Evolutionary conservation across 2,888 invertebrate species (phyloP).

Genomic region (Lycophotia porphyrea): DNA sequence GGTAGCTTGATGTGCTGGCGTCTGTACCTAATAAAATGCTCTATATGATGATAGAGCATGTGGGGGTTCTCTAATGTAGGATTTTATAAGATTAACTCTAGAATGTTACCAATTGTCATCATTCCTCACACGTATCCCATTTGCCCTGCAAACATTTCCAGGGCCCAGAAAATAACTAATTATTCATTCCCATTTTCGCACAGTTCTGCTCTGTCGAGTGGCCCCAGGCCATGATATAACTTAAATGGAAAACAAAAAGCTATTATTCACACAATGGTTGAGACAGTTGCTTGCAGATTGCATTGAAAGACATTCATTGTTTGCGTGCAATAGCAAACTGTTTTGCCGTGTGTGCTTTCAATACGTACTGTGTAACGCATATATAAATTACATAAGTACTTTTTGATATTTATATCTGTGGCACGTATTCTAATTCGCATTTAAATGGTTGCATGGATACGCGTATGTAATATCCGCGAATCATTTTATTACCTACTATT

Average conservation of each 20-base stretch:
- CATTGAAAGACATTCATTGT: conserved; percentile 32
- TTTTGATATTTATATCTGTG: background rate
- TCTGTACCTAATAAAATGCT: no score
- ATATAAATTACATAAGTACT: background rate
- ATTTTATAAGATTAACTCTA: background rate
- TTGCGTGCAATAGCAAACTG: conserved; percentile 6
- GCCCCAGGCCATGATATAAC: conserved; percentile 29
- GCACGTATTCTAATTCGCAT: background rate
- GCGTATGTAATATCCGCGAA: background rate
- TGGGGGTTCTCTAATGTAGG: background rate
- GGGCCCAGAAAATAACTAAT: background rate
- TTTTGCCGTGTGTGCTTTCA: conserved; percentile 38
- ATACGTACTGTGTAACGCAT: background rate
- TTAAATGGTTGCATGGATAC: background rate
- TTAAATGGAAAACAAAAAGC: conserved; percentile 38
- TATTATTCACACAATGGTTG: conserved; percentile 37
- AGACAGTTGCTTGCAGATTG: conserved; percentile 31
- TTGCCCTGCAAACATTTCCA: background rate
- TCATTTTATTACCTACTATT: background rate
- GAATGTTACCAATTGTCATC: background rate
- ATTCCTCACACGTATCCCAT: background rate
- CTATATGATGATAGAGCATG: background rate
- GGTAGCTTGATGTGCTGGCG: no score
- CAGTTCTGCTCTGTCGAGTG: background rate
- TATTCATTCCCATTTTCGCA: background rate